Evolutionary conservation across 2,113 vertebrate species (phyloP), one percentile per base, ranked within the genome.

Genomic region (Thinocorus orbignyianus): DNA sequence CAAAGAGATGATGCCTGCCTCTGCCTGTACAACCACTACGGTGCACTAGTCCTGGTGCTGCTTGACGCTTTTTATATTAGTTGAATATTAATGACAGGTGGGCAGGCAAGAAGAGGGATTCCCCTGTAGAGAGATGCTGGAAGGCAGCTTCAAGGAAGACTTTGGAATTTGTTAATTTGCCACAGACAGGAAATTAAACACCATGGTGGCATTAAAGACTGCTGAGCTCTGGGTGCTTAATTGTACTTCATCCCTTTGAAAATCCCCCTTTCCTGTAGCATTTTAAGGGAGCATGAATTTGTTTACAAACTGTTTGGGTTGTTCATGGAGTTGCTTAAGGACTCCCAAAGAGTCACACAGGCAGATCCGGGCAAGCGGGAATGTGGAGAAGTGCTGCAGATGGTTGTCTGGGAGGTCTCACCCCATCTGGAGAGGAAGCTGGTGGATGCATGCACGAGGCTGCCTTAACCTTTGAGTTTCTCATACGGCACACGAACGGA

Each of bases 401-500:
- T 76, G 70, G 24, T 80, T 70, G 68, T 69, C 49, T 79, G 79
- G 74, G 81, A 80, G 62, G 55, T 41, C 68, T 82, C 4, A 1
- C 17, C 66, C 78, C 78, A 14, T 42, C 42, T 93, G 92, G 51
- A 77, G 64, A 48, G 51, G 88, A 77, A 93, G 74, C 49, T 94
- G 88, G 31, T 80, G 87, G 57, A 41, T 31, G 7, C 10, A 5
- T 64, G 60, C 71, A 42, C 4, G 0, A 33, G 76, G 79, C 66
- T 70, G 24, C 39, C 1, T 2, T 8, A 44, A 51, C 65, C n/a
- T 91, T 28, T n/a, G 49, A 10, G 88, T 54, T 61, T 39, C 71
- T 48, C 1, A 15, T 5, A 18, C 4, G 3, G 73, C 84, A n/a
- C 2, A 1, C 0, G 17, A 28, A 17, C 9, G 0, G 9, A 1